Conservation (phyloP, 2,888 invertebrate species). For the Pristionchus entomophagus region DNA sequence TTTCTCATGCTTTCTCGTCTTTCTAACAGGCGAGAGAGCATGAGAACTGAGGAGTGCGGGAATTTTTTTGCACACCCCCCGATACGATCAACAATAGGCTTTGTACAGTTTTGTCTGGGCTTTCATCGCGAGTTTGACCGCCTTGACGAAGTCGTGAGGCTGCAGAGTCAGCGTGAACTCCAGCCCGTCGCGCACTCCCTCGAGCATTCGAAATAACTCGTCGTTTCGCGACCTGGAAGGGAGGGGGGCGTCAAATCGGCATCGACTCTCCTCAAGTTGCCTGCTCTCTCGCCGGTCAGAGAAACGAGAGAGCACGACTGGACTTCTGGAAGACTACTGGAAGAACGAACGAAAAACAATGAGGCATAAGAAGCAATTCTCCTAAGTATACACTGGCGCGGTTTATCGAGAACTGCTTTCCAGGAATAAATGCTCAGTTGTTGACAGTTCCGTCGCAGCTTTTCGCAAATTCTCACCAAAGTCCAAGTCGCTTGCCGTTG, state of each 20-base stretch:
- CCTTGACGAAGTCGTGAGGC: conserved; percentile 45
- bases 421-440: neutral
- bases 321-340: too few species aligned
- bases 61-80: neutral
- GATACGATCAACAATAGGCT: conserved; percentile 35
- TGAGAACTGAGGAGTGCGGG: too few species aligned
- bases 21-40: too few species aligned
- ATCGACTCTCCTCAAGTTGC: too few species aligned
- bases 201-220: conserved; percentile 15
- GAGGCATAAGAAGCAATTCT: neutral
- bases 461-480: conserved; percentile 41
- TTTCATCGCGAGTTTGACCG: conserved; percentile 45
- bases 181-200: conserved; percentile 18
- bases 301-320: too few species aligned
- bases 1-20: too few species aligned
- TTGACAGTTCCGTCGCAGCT: neutral
- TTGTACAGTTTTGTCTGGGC: conserved; percentile 39
- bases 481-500: conserved; percentile 29
- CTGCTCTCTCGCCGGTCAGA: too few species aligned
- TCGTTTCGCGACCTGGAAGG: conserved; percentile 20
- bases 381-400: neutral
- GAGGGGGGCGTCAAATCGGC: too few species aligned
- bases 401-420: neutral
- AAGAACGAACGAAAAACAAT: conserved; percentile 13
- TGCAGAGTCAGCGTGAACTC: conserved; percentile 37